Percentiles rank a stretch among this genome's conserved stretches.
These are phyloP conservation scores for Hirudo medicinalis DNA, from an alignment of 1,140 invertebrate genomes.

Conservation along the genomic window DNA sequence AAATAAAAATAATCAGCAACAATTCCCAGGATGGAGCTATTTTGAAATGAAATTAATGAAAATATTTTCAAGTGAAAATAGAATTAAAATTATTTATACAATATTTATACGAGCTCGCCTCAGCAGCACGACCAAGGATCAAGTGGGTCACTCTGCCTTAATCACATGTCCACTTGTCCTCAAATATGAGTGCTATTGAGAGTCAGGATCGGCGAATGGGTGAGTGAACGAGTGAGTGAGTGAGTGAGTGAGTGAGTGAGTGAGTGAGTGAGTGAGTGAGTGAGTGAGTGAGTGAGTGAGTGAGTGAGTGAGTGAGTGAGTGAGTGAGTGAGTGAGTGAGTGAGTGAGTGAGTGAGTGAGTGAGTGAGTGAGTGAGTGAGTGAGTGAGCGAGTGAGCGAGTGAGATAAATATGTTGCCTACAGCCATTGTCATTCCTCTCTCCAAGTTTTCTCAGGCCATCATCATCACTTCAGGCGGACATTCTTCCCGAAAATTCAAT, in stretches of 20 bases:
- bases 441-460: no score
- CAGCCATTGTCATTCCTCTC: no score
- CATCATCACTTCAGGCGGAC: no score
- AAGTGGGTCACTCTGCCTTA: no score
- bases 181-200: slow-evolving; percentile 17
- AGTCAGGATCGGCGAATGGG: not conserved
- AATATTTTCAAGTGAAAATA: no score
- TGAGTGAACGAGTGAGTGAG: slow-evolving; percentile 16
- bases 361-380: slow-evolving; percentile 14
- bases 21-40: no score
- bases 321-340: slow-evolving; percentile 14
- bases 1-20: no score
- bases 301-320: slow-evolving; percentile 14
- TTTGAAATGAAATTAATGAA: no score
- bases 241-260: slow-evolving; percentile 20
- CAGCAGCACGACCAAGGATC: no score
- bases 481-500: no score
- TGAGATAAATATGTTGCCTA: not conserved
- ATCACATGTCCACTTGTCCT: slow-evolving; percentile 19
- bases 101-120: no score
- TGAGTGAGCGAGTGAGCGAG: slow-evolving; percentile 14
- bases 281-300: slow-evolving; percentile 16
- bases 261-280: slow-evolving; percentile 21
- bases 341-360: slow-evolving; percentile 14
- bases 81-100: no score